Evolutionary conservation across 2,797 vertebrate species (phyloP).

Genomic region (Myotis daubentonii): DNA sequence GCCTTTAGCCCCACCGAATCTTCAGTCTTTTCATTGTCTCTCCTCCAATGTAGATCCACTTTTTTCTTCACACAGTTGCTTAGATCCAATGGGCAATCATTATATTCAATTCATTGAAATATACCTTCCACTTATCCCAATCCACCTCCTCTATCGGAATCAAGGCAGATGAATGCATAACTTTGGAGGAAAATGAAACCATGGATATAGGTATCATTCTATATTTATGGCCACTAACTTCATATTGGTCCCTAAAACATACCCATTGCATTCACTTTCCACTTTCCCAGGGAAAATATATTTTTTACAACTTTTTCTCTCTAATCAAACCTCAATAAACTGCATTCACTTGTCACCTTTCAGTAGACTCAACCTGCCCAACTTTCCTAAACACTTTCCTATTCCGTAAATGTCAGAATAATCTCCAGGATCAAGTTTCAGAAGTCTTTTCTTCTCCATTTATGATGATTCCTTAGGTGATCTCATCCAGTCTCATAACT

Average conservation of each 20-base stretch:
- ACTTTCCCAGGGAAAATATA: slow-evolving; percentile 8
- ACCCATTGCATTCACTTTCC: slow-evolving; percentile 4
- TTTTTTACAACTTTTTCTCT: slow-evolving; percentile 36
- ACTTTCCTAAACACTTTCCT: not conserved
- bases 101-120: not conserved
- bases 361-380: not conserved
- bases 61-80: not conserved
- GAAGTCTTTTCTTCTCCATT: not conserved
- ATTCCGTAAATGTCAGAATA: not conserved
- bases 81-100: not conserved
- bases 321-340: slow-evolving; percentile 17
- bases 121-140: not conserved
- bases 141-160: not conserved
- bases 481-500: not conserved
- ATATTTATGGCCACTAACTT: slow-evolving; percentile 18
- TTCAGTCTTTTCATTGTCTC: not conserved
- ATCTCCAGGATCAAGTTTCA: not conserved
- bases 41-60: not conserved
- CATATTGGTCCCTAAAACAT: slow-evolving; percentile 48
- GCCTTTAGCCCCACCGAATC: not conserved
- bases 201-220: not conserved
- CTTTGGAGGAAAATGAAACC: slow-evolving; percentile 8
- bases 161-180: not conserved
- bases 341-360: not conserved
- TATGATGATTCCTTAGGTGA: not conserved